Percentiles rank a stretch among this genome's conserved stretches.
phyloP scores from a whole-genome alignment of 2,797 vertebrate species.

The Sarcoramphus papa region DNA sequence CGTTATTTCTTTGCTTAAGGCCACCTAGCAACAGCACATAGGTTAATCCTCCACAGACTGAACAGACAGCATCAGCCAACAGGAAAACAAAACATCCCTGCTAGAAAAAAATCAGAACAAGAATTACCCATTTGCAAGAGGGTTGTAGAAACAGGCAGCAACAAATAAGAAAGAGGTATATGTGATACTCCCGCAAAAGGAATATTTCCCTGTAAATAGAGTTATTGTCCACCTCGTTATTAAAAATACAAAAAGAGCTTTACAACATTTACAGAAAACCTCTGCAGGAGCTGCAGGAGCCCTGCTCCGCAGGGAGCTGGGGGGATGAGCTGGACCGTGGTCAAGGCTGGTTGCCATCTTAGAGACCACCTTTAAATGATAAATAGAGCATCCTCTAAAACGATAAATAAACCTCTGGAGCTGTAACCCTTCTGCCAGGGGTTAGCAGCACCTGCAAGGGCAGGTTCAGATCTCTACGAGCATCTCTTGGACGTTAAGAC shows the following conservation, averaged over 20 bases:
- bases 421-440: not conserved
- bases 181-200: constrained; percentile 9
- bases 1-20: constrained; percentile 50
- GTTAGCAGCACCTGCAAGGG: not conserved
- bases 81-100: constrained; percentile 57
- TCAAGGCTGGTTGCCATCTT: constrained; percentile 37
- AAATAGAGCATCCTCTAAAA: not conserved
- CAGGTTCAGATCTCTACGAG: not conserved
- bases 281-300: not conserved
- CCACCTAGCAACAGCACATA: constrained; percentile 54
- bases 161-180: constrained; percentile 8
- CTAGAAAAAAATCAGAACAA: constrained; percentile 34
- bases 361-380: constrained; percentile 1
- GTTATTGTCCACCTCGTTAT: constrained; percentile 36
- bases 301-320: not conserved
- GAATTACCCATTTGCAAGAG: constrained; percentile 43
- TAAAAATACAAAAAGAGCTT: constrained; percentile 55
- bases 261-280: constrained; percentile 13
- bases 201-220: constrained; percentile 49
- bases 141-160: constrained; percentile 2
- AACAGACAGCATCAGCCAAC: constrained; percentile 57
- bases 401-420: not conserved
- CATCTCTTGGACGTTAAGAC: not conserved
- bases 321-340: not conserved
- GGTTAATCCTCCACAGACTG: constrained; percentile 62